phyloP scores from a whole-genome alignment of 2,113 vertebrate genomes.

The Laticauda colubrina region DNA sequence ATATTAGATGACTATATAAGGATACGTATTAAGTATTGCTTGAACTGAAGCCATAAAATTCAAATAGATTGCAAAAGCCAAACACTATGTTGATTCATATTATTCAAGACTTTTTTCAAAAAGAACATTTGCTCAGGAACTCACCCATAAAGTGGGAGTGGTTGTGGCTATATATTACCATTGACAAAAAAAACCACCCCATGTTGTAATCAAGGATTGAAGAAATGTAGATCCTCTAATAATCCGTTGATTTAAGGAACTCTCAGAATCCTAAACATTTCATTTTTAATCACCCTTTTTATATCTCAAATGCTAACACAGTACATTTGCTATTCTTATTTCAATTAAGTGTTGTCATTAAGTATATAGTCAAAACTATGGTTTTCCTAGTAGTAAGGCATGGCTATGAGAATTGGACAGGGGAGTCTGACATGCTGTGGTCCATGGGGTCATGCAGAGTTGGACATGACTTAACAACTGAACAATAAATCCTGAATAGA shows the following conservation, averaged over 20 bases:
- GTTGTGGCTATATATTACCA: neutral
- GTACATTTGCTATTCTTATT: neutral
- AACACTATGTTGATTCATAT: neutral
- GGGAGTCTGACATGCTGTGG: neutral
- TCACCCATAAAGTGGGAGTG: neutral
- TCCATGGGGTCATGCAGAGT: neutral
- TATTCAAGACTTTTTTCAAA: neutral
- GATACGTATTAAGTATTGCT: neutral
- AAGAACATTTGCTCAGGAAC: neutral
- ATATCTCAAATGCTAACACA: neutral
- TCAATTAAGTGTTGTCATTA: neutral
- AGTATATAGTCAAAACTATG: neutral
- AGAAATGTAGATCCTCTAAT: neutral
- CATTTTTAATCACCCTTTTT: neutral
- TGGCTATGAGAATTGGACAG: neutral
- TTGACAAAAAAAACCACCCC: neutral
- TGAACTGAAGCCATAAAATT: neutral
- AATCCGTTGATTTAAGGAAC: neutral
- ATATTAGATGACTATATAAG: accelerated
- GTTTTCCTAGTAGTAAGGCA: neutral
- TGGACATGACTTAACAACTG: neutral
- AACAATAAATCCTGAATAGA: neutral
- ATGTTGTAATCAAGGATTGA: neutral
- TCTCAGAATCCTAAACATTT: neutral
- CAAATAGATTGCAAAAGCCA: conserved; percentile 12